Conservation (phyloP, 2,888 invertebrate genomes). For the Phaonia tiefii region DNA sequence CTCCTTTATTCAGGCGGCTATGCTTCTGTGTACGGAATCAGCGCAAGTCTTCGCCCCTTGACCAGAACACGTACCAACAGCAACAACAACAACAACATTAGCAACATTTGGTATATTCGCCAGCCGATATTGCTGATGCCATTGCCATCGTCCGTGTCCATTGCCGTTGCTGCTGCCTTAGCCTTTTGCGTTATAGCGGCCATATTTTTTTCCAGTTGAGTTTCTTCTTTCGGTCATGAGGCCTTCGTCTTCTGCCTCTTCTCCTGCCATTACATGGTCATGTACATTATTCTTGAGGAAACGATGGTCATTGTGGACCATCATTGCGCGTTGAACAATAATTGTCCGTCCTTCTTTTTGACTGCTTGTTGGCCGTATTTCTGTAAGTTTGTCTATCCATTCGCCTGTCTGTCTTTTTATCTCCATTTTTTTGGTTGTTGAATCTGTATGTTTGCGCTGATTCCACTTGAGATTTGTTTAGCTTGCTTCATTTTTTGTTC, state of each 20-base stretch:
- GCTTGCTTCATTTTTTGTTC: constrained; percentile 30
- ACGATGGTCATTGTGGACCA: constrained; percentile 64
- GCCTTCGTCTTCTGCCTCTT: constrained; percentile 69
- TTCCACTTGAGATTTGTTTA: constrained; percentile 69
- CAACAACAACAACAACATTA: constrained; percentile 19
- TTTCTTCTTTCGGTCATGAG: constrained; percentile 45
- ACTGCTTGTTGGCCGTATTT: background rate
- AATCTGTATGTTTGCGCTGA: constrained; percentile 28
- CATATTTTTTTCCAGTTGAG: constrained; percentile 49
- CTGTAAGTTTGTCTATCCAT: constrained; percentile 6
- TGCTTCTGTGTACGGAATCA: constrained; percentile 65
- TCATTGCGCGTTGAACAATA: constrained; percentile 5
- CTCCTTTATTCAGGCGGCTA: constrained; percentile 65
- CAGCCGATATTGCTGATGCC: background rate
- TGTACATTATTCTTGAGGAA: constrained; percentile 51
- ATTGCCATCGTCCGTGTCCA: background rate
- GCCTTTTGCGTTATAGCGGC: constrained; percentile 35
- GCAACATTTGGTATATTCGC: constrained; percentile 2
- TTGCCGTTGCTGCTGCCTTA: constrained; percentile 37
- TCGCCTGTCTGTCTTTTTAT: constrained; percentile 12
- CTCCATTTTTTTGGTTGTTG: constrained; percentile 36
- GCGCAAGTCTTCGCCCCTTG: constrained; percentile 68
- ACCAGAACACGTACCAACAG: constrained; percentile 74
- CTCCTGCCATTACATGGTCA: constrained; percentile 69
- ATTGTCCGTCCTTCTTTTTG: background rate